Percentiles rank a stretch among this genome's conserved stretches.
phyloP scores from a whole-genome alignment of 2,888 invertebrate species.

The Brachynemurus nebulosus region DNA sequence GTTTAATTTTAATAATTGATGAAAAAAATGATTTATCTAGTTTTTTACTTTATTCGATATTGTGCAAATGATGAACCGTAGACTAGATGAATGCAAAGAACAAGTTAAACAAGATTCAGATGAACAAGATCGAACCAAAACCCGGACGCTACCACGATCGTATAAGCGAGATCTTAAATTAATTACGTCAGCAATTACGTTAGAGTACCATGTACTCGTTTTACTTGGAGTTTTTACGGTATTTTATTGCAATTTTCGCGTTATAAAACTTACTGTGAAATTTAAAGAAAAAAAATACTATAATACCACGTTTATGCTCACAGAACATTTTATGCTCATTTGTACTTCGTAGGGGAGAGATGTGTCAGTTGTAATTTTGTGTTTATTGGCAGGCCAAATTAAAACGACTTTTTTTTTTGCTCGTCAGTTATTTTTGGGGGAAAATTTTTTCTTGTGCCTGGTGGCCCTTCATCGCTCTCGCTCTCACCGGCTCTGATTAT shows the following conservation, averaged over 20 bases:
- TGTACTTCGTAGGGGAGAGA: too few species aligned
- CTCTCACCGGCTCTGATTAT: conserved; percentile 1
- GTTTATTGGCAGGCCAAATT: neutral
- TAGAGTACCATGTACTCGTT: conserved; percentile 27
- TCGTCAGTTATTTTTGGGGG: neutral
- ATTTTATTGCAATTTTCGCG: conserved; percentile 13
- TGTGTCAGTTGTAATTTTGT: too few species aligned
- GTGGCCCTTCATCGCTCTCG: neutral
- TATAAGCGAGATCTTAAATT: conserved; percentile 29
- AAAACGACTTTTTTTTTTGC: neutral
- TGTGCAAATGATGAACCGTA: too few species aligned
- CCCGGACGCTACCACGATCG: too few species aligned
- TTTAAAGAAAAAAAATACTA: too few species aligned
- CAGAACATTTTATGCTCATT: too few species aligned
- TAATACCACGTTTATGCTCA: too few species aligned
- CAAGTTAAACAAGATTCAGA: too few species aligned
- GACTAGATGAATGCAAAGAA: too few species aligned
- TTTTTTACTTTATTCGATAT: conserved; percentile 27
- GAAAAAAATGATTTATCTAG: neutral
- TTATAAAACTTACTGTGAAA: neutral
- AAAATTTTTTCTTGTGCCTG: neutral
- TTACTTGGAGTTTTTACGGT: conserved; percentile 27
- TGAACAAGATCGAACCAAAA: too few species aligned
- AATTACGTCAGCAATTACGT: conserved; percentile 26
- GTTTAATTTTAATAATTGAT: neutral